Percentiles rank a stretch among this genome's conserved stretches.
Conservation (phyloP, 1,140 invertebrate genomes). For the Cydia fagiglandana region DNA sequence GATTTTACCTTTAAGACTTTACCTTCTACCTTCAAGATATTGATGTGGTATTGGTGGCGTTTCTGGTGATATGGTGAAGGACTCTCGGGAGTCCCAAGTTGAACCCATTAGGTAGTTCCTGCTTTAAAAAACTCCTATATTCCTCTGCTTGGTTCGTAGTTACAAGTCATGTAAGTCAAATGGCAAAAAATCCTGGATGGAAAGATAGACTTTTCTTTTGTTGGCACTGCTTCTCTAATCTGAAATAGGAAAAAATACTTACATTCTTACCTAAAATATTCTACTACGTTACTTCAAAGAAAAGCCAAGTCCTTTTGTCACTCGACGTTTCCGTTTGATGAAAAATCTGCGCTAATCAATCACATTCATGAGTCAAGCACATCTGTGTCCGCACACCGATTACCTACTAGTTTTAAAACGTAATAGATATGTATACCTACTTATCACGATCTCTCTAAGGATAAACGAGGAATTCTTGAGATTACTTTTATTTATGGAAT, state of each 20-base stretch:
- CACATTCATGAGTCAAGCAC: constrained; percentile 17
- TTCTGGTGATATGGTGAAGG: too few species aligned
- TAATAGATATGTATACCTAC: neutral
- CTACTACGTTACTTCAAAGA: neutral
- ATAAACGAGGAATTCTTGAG: neutral
- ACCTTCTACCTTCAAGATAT: too few species aligned
- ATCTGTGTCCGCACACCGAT: neutral
- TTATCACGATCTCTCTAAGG: neutral
- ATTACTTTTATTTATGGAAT: neutral
- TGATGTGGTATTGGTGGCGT: too few species aligned
- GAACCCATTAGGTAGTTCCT: too few species aligned
- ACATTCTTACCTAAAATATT: neutral
- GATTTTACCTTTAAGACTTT: too few species aligned
- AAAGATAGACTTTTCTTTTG: too few species aligned
- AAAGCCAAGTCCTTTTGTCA: constrained; percentile 6
- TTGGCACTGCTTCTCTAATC: too few species aligned
- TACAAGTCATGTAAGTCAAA: too few species aligned
- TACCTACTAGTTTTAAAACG: neutral
- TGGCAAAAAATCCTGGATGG: too few species aligned
- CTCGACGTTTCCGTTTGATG: neutral
- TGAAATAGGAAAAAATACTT: neutral
- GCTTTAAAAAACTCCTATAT: too few species aligned
- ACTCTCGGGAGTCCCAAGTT: too few species aligned
- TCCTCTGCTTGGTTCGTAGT: too few species aligned
- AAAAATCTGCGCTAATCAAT: constrained; percentile 25